phyloP scores from a whole-genome alignment of 1,140 invertebrate genomes.

The Lysiphlebus fabarum region DNA sequence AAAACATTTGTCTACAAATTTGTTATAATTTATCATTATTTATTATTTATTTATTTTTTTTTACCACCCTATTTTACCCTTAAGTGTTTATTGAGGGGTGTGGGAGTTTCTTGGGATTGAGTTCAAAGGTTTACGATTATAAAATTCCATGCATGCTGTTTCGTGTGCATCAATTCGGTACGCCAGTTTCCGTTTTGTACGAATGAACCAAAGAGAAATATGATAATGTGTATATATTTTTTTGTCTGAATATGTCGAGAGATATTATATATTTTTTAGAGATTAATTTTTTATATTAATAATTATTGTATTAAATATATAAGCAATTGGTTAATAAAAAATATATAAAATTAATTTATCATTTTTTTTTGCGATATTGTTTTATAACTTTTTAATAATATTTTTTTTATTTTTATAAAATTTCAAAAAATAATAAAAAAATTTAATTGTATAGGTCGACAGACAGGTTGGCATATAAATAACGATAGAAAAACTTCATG shows the following conservation, averaged over 20 bases:
- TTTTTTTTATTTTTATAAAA: too few relatives aligned
- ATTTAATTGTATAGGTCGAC: too few relatives aligned
- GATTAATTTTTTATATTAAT: too few relatives aligned
- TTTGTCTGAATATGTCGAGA: conserved; percentile 1
- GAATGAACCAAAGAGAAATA: conserved; percentile 15
- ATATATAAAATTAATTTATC: neutral
- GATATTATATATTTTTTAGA: neutral
- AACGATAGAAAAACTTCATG: neutral
- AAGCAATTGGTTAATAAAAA: neutral
- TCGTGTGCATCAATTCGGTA: conserved; percentile 57
- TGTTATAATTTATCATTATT: too few relatives aligned
- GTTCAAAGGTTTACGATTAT: conserved; percentile 57
- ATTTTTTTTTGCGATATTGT: too few relatives aligned
- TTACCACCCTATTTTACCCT: neutral
- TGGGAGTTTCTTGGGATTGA: conserved; percentile 49
- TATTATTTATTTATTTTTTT: too few relatives aligned
- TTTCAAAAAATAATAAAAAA: too few relatives aligned
- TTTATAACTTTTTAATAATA: too few relatives aligned
- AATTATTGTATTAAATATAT: neutral
- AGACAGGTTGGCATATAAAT: too few relatives aligned
- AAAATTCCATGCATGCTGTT: conserved; percentile 55
- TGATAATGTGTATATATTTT: neutral
- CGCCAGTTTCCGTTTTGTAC: conserved; percentile 53
- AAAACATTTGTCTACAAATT: conserved; percentile 24
- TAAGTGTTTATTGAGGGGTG: conserved; percentile 34